Evolutionary conservation across 2,113 vertebrate species (phyloP), one percentile per base, ranked within the genome.

Genomic region (Salvator merianae): DNA sequence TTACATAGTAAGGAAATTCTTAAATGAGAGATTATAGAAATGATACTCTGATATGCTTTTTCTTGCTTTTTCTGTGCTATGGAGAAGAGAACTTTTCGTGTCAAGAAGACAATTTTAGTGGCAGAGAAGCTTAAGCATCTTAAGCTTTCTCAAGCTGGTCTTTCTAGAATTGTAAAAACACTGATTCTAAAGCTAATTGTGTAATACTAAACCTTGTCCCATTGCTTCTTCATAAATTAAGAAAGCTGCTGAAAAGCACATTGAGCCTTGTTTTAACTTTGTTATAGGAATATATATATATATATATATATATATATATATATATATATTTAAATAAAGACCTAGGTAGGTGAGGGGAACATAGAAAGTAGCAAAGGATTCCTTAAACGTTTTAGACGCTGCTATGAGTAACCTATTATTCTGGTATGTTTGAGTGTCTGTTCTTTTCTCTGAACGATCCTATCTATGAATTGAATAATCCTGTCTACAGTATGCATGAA

Each of bases 261-360:
- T 12, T 6, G 20, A 9, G 16, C 50, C 8, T 0, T 0, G 24
- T 14, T 0, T 3, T 5, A 20, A 62, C 3, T 76, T 0, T 36
- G 0, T 2, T 0, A 1, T 4, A 24, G 7, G 2, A 70, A 53
- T n/a, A 32, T 22, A 28, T 40, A n/a, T n/a, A n/a, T n/a, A n/a
- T n/a, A n/a, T n/a, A n/a, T n/a, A n/a, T n/a, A n/a, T n/a, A n/a
- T n/a, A n/a, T n/a, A n/a, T n/a, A n/a, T n/a, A n/a, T n/a, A n/a
- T n/a, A n/a, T n/a, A n/a, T n/a, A n/a, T 40, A 16, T 3, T 5
- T 40, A 7, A 34, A 32, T 24, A 65, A n/a, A n/a, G n/a, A n/a
- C n/a, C n/a, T n/a, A n/a, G n/a, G n/a, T n/a, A n/a, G n/a, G n/a
- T n/a, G n/a, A n/a, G n/a, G n/a, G n/a, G 68, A 36, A 5, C 22